phyloP scores from a whole-genome alignment of 2,797 vertebrate species.

The Sphaeramia orbicularis region DNA sequence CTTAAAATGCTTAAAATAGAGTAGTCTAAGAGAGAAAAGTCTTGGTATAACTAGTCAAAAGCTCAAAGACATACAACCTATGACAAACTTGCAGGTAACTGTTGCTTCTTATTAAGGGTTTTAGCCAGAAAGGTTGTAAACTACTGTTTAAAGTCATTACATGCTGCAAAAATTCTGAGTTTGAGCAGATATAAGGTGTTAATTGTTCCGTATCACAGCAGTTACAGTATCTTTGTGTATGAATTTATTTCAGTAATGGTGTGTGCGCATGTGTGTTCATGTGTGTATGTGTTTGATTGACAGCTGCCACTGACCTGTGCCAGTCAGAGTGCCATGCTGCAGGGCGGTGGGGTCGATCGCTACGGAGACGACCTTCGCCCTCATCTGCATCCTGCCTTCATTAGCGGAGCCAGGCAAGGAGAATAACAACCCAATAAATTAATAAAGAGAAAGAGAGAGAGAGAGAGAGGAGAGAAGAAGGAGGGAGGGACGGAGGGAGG shows the following conservation, averaged over 20 bases:
- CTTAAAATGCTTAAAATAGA: too few relatives aligned
- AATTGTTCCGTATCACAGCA: slow-evolving; percentile 30
- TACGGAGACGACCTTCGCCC: slow-evolving; percentile 86
- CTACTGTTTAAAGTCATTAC: neutral
- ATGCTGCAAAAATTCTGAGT: slow-evolving; percentile 6
- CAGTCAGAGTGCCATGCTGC: slow-evolving; percentile 85
- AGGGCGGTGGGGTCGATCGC: slow-evolving; percentile 85
- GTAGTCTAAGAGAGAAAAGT: neutral
- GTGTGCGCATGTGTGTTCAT: slow-evolving; percentile 30
- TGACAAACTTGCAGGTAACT: neutral
- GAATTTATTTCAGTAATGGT: slow-evolving; percentile 41
- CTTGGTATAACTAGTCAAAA: slow-evolving; percentile 10
- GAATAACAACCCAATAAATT: slow-evolving; percentile 89
- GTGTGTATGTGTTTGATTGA: slow-evolving; percentile 81
- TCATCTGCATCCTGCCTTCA: slow-evolving; percentile 89
- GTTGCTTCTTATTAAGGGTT: slow-evolving; percentile 19
- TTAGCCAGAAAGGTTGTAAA: slow-evolving; percentile 7
- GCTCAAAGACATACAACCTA: slow-evolving; percentile 18
- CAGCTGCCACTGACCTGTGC: slow-evolving; percentile 87
- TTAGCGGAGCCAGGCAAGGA: slow-evolving; percentile 84
- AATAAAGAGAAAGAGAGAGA: slow-evolving; percentile 82
- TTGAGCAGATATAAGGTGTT: slow-evolving; percentile 28
- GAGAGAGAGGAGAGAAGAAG: slow-evolving; percentile 48
- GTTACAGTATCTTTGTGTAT: slow-evolving; percentile 34
- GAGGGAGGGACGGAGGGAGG: slow-evolving; percentile 20